Evolutionary conservation across 2,888 invertebrate species (phyloP), one percentile per base, ranked within the genome.

Genomic region (Hypercompe scribonia): DNA sequence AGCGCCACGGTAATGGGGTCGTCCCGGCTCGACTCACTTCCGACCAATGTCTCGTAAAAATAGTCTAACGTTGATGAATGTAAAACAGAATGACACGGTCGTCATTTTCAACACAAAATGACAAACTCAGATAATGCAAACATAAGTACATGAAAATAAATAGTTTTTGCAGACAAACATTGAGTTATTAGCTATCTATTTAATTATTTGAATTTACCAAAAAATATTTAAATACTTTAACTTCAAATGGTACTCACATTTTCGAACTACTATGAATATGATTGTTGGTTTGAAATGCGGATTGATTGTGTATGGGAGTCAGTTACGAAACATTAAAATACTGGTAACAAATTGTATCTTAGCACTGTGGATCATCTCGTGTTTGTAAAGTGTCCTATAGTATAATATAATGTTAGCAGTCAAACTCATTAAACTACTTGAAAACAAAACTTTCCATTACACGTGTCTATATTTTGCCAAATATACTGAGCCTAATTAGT

Each of bases 1-100:
- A 90, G 87, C 85, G 87, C 86, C 86, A 87, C 89, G 87, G 89
- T 89, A 91, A 90, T 90, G 87, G 90, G 91, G 88, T 88, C 90
- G 87, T 78, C 87, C 86, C 90, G 84, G 79, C 83, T 86, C 83
- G 81, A 81, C 86, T 86, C 79, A 86, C 86, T 87, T 88, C 85
- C 84, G 86, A 84, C 83, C 78, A 83, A 83, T 81, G 86, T 79
- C 87, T 87, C 87, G 84, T 89, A 88, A 91, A 92, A 92, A 90
- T 90, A 90, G 87, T 79, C 75, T 70, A 78, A 78, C 75, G 78
- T 81, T 76, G 61, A 82, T 68, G 78, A 68, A 75, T 78, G 75
- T 76, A 72, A 73, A 74, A 81, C 71, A 74, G 31, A 63, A 63
- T 74, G 67, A 67, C 31, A 50, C 39, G 65, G 65, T 66, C 70